Base-by-base conservation (phyloP, 2,888 invertebrate genomes). In the Muschampia staudingeri region DNA sequence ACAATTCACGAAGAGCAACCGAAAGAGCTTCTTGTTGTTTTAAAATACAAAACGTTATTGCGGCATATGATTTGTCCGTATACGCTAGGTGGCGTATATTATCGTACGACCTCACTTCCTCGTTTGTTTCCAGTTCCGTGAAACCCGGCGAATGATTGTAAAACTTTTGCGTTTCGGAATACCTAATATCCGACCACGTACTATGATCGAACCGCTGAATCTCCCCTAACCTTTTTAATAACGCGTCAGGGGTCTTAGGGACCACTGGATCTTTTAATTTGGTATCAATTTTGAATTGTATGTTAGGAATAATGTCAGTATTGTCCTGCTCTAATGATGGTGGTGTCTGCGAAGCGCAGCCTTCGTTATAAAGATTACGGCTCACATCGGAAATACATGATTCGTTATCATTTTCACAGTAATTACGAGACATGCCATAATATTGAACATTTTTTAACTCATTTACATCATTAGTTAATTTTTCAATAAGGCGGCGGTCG, bases 251-350 rank as follows among this genome's bases (percentile, higher is more conserved):
- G 2, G 69, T 37, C 37, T 70, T 70, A 34, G 40, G 70, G n/a
- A 70, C 70, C 34, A 19, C 19, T n/a, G 70, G 70, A 42, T 70
- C 40, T 40, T 70, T 70, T 42, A 70, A 40, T 70, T 70, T 70
- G 34, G 70, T 70, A n/a, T 70, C 70, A 40, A 70, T 70, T 6
- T 30, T 16, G 34, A 56, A 56, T 56, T 56, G 56, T 56, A 56
- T 56, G 56, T 56, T 19, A 25, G 56, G 19, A 56, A 56, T 56
- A 56, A 19, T 56, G 19, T 19, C 56, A 11, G 11, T 56, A 56
- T 56, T 56, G 11, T 56, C 56, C 11, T 2, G 56, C 25, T 25
- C 25, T 11, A 56, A 56, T 11, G 19, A 56, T 19, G 56, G 19
- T 11, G 56, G 25, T 19, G 56, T 19, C 56, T 56, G 56, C 56